Evolutionary conservation across 2,888 invertebrate genomes (phyloP).

Genomic region (Zhengitettix transpicula): DNA sequence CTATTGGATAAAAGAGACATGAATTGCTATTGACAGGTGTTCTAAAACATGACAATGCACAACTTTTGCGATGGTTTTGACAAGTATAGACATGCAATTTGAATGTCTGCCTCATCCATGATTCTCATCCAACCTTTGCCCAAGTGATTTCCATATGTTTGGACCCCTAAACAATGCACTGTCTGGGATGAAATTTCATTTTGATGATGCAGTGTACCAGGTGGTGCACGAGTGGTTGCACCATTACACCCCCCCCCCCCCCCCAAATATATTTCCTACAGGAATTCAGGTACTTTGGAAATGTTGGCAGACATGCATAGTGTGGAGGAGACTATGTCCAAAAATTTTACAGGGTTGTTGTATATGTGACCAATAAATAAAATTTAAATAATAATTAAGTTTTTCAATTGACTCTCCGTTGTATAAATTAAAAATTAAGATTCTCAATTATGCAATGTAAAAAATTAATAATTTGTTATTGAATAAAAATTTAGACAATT

Average conservation of each 20-base stretch:
- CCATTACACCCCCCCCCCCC: too few species aligned
- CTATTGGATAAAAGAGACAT: neutral
- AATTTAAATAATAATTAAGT: too few species aligned
- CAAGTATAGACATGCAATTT: neutral
- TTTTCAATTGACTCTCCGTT: too few species aligned
- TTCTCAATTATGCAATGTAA: too few species aligned
- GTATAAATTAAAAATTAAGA: too few species aligned
- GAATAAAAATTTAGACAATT: too few species aligned
- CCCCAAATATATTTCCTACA: neutral
- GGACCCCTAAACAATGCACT: neutral
- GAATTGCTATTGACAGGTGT: neutral
- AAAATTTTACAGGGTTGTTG: neutral
- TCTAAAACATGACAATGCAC: neutral
- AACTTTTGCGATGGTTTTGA: neutral
- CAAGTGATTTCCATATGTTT: neutral
- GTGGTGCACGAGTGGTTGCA: neutral
- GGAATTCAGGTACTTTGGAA: neutral
- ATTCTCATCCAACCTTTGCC: too few species aligned
- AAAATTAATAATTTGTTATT: too few species aligned
- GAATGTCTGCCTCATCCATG: too few species aligned
- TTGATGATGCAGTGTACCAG: neutral
- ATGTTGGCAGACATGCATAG: neutral
- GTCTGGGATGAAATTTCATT: neutral
- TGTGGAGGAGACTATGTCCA: neutral
- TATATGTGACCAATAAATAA: too few species aligned